phyloP scores from a whole-genome alignment of 2,797 vertebrate genomes.

The Mormyrus hasselquistii region DNA sequence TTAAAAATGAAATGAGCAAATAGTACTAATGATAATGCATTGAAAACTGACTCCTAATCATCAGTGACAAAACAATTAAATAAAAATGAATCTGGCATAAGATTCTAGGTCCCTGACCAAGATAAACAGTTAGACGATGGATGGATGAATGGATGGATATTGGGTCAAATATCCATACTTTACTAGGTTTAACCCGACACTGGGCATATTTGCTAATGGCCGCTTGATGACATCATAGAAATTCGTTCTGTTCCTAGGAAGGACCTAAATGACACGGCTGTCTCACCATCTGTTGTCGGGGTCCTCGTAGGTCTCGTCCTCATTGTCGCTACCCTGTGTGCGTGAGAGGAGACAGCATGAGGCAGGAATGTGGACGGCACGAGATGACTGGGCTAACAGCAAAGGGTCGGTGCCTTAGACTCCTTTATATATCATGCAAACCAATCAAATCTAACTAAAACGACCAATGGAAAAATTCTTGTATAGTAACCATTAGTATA shows the following conservation, averaged over 20 bases:
- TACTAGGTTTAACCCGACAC: background rate
- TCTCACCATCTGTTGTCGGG: conserved; percentile 73
- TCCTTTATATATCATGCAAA: background rate
- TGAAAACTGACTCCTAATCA: background rate
- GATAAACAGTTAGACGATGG: background rate
- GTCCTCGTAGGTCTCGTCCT: conserved; percentile 81
- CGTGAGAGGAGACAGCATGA: background rate
- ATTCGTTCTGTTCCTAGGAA: background rate
- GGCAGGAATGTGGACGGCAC: background rate
- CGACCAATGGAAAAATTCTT: background rate
- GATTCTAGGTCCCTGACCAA: background rate
- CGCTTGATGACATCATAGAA: background rate
- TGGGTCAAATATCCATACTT: background rate
- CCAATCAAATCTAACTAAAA: background rate
- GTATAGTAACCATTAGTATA: background rate
- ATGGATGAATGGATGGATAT: background rate
- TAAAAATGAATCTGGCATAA: background rate
- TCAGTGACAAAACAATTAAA: background rate
- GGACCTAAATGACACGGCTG: background rate
- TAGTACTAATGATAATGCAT: background rate
- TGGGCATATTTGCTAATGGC: background rate
- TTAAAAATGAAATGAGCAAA: background rate
- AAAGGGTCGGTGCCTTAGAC: background rate
- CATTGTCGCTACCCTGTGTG: conserved; percentile 58
- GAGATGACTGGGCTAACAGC: background rate